These are phyloP conservation scores for Xenotilapia longispinis DNA, from an alignment of 2,113 vertebrate genomes.

Conservation along the genomic window DNA sequence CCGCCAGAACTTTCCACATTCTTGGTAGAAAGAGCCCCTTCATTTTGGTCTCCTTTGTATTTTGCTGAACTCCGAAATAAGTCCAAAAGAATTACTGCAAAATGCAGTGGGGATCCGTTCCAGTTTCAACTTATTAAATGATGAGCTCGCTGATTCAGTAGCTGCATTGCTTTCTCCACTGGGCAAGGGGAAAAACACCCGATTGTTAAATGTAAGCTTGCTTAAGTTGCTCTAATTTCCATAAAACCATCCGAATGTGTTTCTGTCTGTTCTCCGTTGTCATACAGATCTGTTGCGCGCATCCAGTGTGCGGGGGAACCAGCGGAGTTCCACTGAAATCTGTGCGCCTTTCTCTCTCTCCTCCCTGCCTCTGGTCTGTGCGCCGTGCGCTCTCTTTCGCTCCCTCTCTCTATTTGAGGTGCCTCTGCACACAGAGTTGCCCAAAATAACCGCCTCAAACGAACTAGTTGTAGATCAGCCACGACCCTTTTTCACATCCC, in stretches of 20 bases:
- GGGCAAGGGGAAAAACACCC: neutral
- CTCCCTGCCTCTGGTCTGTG: conserved; percentile 32
- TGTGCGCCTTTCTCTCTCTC: conserved; percentile 45
- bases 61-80: neutral
- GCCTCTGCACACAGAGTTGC: conserved; percentile 67
- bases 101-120: neutral
- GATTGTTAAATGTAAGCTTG: neutral
- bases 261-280: neutral
- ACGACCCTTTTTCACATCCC: conserved; percentile 57
- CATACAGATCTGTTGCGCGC: conserved; percentile 37
- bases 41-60: conserved; percentile 19
- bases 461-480: conserved; percentile 65
- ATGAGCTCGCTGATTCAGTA: neutral
- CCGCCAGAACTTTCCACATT: conserved; percentile 54
- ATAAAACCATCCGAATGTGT: neutral
- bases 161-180: conserved; percentile 31
- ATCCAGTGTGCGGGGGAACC: conserved; percentile 22
- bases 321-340: conserved; percentile 25
- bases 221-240: neutral
- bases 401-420: conserved; percentile 49
- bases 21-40: conserved; percentile 1
- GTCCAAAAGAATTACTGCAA: neutral
- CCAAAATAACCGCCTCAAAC: conserved; percentile 72
- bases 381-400: conserved; percentile 38
- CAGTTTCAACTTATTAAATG: conserved; percentile 21